phyloP scores from a whole-genome alignment of 2,113 vertebrate genomes.

The Xenopus tropicalis region DNA sequence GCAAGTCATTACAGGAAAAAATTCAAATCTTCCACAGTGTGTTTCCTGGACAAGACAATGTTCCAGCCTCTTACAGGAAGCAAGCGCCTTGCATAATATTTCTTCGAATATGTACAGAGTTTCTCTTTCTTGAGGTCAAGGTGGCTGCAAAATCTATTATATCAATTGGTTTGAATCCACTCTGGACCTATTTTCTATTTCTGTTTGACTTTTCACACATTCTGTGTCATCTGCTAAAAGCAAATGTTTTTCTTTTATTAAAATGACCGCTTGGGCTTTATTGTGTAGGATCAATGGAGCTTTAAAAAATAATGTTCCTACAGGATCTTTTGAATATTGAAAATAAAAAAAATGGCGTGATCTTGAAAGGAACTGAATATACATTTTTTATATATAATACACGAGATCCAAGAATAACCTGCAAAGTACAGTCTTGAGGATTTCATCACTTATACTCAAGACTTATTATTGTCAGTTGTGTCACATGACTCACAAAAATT shows the following conservation, averaged over 20 bases:
- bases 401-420: too few relatives aligned
- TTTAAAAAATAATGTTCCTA: not conserved
- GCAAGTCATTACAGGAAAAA: not conserved
- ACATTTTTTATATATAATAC: too few relatives aligned
- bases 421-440: too few relatives aligned
- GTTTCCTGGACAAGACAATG: not conserved
- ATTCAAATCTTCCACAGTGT: not conserved
- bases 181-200: not conserved
- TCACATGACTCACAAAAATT: too few relatives aligned
- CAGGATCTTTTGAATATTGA: not conserved
- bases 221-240: constrained; percentile 1
- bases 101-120: not conserved
- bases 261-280: not conserved
- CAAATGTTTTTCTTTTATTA: not conserved
- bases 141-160: constrained; percentile 1
- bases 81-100: not conserved
- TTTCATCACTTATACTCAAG: too few relatives aligned
- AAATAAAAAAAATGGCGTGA: not conserved
- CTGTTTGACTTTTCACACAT: constrained; percentile 5
- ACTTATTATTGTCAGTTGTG: too few relatives aligned
- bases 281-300: not conserved
- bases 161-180: constrained; percentile 2
- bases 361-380: not conserved
- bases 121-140: not conserved
- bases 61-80: not conserved